Percentiles rank a stretch among this genome's conserved stretches.
These are phyloP conservation scores for Plestiodon gilberti DNA, from an alignment of 2,113 vertebrate genomes.

Conservation along the genomic window DNA sequence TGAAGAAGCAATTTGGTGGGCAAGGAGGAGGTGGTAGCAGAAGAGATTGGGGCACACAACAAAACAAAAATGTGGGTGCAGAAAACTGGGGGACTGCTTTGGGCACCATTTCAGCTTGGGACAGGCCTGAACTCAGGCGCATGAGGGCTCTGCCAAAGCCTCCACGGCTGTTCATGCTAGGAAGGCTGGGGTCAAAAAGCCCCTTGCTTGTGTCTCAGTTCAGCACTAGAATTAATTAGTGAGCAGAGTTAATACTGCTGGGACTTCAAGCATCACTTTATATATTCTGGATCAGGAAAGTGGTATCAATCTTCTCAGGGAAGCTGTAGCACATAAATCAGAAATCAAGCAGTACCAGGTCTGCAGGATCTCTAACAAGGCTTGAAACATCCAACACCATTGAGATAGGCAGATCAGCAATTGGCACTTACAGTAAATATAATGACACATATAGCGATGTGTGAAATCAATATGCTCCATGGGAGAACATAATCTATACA, in stretches of 20 bases:
- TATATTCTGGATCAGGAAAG: background rate
- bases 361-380: background rate
- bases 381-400: background rate
- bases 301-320: background rate
- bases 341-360: conserved; percentile 5
- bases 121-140: no score
- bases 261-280: background rate
- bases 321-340: background rate
- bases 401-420: background rate
- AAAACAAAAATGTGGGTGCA: no score
- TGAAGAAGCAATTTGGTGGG: no score
- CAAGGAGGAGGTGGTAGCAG: no score
- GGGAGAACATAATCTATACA: conserved; percentile 25
- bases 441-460: background rate
- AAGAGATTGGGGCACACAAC: no score
- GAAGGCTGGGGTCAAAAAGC: background rate
- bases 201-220: background rate
- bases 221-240: background rate
- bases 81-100: no score
- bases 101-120: no score
- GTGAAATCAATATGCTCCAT: conserved; percentile 40
- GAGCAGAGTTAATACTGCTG: background rate
- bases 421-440: conserved; percentile 35
- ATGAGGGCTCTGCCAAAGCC: no score
- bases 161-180: no score